Percentiles rank a stretch among this genome's conserved stretches.
Evolutionary conservation across 1,140 invertebrate species (phyloP).

Genomic region (Brachionus rotundiformis): DNA sequence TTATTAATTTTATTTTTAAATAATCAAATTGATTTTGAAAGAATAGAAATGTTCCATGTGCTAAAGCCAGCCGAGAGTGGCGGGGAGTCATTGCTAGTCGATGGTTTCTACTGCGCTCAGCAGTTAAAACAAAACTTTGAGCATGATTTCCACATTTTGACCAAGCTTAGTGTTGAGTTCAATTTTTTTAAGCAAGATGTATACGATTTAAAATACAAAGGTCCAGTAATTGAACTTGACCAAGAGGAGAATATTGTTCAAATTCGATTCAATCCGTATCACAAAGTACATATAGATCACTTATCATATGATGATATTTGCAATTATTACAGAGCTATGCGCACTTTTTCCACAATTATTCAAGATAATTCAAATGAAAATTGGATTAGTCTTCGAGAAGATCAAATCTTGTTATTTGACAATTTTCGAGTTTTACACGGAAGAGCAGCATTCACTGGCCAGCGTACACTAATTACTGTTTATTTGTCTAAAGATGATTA

Average conservation of each 20-base stretch:
- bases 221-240: conserved; percentile 55
- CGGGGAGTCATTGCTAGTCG: conserved; percentile 72
- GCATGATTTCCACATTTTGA: conserved; percentile 68
- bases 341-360: conserved; percentile 67
- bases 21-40: conserved; percentile 54
- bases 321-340: conserved; percentile 70
- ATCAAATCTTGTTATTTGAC: conserved; percentile 72
- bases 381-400: conserved; percentile 70
- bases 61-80: conserved; percentile 68
- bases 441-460: conserved; percentile 69
- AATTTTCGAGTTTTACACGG: conserved; percentile 77
- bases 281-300: conserved; percentile 69
- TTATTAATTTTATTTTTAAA: not conserved
- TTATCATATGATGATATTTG: conserved; percentile 64
- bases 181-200: conserved; percentile 66
- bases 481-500: conserved; percentile 48
- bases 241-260: conserved; percentile 54
- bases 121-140: conserved; percentile 66
- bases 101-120: conserved; percentile 71
- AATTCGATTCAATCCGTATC: conserved; percentile 71
- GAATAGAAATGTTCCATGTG: conserved; percentile 73
- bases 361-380: conserved; percentile 66
- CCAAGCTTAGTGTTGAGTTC: conserved; percentile 67
- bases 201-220: conserved; percentile 54
- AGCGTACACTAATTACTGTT: conserved; percentile 49